Evolutionary conservation across 92 coral and sea anemone genomes (phyloP).

Genomic region (Scolanthus callimorphus): DNA sequence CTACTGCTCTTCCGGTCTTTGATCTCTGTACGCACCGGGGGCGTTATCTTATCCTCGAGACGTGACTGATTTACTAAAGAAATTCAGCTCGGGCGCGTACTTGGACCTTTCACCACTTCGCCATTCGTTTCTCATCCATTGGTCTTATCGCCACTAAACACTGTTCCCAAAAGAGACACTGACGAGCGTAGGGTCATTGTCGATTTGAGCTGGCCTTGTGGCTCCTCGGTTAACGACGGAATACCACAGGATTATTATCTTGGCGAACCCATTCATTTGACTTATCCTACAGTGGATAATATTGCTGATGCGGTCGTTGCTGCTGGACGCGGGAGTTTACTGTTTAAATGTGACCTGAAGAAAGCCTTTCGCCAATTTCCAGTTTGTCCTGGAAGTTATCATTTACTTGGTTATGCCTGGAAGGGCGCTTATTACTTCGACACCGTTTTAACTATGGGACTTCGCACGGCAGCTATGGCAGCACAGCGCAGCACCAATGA

Average conservation of each 20-base stretch:
- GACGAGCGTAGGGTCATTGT: constrained; percentile 23
- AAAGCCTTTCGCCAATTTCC: constrained; percentile 34
- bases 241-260: constrained; percentile 13
- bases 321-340: neutral
- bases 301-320: neutral
- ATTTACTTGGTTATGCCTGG: constrained; percentile 29
- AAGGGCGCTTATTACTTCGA: constrained; percentile 29
- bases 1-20: constrained; percentile 9
- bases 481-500: constrained; percentile 33
- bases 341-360: constrained; percentile 10
- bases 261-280: constrained; percentile 25
- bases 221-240: constrained; percentile 41
- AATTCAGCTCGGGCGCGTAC: constrained; percentile 20
- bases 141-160: constrained; percentile 32
- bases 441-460: constrained; percentile 31
- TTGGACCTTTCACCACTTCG: constrained; percentile 21
- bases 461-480: constrained; percentile 41
- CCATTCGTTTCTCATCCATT: constrained; percentile 9
- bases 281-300: constrained; percentile 11
- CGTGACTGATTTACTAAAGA: constrained; percentile 20
- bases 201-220: constrained; percentile 36
- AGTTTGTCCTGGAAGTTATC: constrained; percentile 25
- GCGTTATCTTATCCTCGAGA: constrained; percentile 14
- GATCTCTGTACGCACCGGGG: constrained; percentile 13
- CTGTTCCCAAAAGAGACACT: constrained; percentile 23